Evolutionary conservation across 2,888 invertebrate species (phyloP), one percentile per base, ranked within the genome.

Genomic region (Patella pellucida): DNA sequence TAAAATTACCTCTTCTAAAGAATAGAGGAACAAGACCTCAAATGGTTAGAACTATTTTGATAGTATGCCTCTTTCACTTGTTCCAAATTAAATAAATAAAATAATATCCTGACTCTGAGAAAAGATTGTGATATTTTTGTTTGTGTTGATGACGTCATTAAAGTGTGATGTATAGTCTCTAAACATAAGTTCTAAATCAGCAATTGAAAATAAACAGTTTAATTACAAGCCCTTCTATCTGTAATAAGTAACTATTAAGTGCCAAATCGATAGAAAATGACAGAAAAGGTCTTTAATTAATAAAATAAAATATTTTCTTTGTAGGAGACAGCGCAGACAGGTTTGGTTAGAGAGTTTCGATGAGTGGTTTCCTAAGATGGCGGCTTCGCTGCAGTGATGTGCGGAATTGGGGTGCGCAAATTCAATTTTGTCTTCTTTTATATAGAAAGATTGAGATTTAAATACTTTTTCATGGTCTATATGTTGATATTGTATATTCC

Each of bases 351-450:
- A 73, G 73, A 74, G 41, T 71, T 67, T 54, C 62, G 62, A 52
- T 31, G 31, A 56, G 31, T 68, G 75, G 79, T 79, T 77, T 79
- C 77, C 83, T 81, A 85, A 84, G 85, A 88, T 89, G 89, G 88
- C 88, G 88, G 88, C 86, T 84, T 85, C 86, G 85, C 85, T 86
- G 87, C 88, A 86, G 88, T 85, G 85, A 85, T 87, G 87, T 89
- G 87, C 86, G 84, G 81, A 80, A 84, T 80, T 85, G 87, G 89
- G 89, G 89, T 87, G 72, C 72, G 78, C 27, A 71, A 31, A 41
- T 69, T 41, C 41, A 41, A 41, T 41, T 41, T 41, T 41, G 41
- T 41, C 41, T 41, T 41, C 7, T 41, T 41, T 41, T 41, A 41
- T 41, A 9, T 41, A 41, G 41, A 41, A 41, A 41, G 41, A 41